Base-by-base conservation (phyloP, 2,888 invertebrate species). In the Keiferia lycopersicella region DNA sequence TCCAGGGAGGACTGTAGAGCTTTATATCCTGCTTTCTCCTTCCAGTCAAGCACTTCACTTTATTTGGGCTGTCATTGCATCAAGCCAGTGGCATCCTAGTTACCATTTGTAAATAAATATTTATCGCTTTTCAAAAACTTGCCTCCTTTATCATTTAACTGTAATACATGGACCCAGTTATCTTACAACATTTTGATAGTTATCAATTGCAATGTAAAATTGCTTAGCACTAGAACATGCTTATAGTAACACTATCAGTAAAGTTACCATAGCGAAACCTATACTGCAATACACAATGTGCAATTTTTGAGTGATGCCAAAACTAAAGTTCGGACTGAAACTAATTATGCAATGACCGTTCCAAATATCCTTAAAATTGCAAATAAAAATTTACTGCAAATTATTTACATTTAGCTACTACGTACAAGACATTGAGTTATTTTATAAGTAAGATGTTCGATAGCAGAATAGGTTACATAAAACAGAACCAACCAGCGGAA, bases 261-360 rank as follows among this genome's bases (percentile, higher is more conserved):
- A 34, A 56, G 56, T 30, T 34, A 26, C 45, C 45, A 45, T 56
- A 26, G 30, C 34, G 26, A 56, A 56, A 56, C 56, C 34, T 34
- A 10, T n/a, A 56, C 30, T 34, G 56, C 56, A 45, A 45, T 45
- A 45, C n/a, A n/a, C 4, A n/a, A 16, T 45, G n/a, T 45, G 45
- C 16, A 34, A 56, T 56, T 34, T 3, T 56, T 34, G 6, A 8
- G 34, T 56, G 56, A 34, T 26, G 26, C n/a, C n/a, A n/a, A n/a
- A n/a, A n/a, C n/a, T n/a, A n/a, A n/a, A n/a, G n/a, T 3, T 56
- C 12, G 3, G n/a, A 56, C 56, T 56, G 56, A 56, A 56, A 56
- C 16, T 26, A 30, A 56, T 53, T 22, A 26, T 22, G 51, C 22
- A 53, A 53, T 53, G 20, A 12, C 51, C 26, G 22, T 22, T 20